These are phyloP conservation scores for Potamarius usumacintae DNA, from an alignment of 2,113 vertebrate species.

Conservation along the genomic window DNA sequence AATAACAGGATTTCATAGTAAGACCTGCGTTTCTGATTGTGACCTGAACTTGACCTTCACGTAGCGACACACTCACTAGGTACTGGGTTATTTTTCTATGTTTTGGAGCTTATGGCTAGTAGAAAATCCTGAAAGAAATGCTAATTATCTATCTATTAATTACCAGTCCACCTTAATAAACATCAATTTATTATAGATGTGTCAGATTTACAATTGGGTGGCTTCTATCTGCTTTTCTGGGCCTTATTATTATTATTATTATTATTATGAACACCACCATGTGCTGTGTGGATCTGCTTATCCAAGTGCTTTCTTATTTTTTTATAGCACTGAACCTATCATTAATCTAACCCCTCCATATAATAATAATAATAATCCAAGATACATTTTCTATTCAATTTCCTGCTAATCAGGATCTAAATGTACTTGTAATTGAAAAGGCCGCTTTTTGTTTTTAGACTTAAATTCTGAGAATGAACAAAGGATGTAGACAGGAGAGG, in stretches of 20 bases:
- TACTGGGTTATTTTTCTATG: neutral
- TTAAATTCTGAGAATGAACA: constrained; percentile 51
- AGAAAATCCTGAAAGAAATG: neutral
- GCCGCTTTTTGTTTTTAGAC: neutral
- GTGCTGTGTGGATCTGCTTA: no score
- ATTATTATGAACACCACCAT: neutral
- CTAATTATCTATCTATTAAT: neutral
- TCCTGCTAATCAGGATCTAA: neutral
- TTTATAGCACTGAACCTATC: neutral
- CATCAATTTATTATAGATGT: neutral
- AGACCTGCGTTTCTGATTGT: neutral
- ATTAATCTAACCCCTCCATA: neutral
- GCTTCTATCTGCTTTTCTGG: neutral
- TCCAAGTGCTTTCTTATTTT: neutral
- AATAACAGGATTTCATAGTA: neutral
- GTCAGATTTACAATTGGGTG: neutral
- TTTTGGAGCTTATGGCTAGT: neutral
- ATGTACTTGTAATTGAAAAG: neutral
- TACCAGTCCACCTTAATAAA: neutral
- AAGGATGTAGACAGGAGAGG: constrained; percentile 39
- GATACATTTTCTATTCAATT: neutral
- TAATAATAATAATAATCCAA: neutral
- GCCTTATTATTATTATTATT: neutral
- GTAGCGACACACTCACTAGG: neutral
- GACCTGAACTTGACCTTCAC: constrained; percentile 67